Base-by-base conservation (phyloP, 2,888 invertebrate genomes). In the Machimus atricapillus region DNA sequence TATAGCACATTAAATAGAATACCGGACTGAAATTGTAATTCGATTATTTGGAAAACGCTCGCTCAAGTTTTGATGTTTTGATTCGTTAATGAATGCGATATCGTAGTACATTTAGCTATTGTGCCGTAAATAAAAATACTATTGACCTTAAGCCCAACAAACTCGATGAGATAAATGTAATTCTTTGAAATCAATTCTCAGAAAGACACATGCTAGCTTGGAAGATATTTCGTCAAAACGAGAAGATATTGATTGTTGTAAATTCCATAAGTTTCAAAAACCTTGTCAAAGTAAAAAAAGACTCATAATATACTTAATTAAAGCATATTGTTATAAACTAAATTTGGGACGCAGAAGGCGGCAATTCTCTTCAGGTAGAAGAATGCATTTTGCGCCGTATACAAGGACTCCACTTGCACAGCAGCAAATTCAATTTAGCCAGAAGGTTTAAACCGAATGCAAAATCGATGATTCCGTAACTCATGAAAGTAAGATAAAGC, bases 341-440 rank as follows among this genome's bases (percentile, higher is more conserved):
- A 46, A 46, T 14, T 46, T 46, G 66, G 27, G 23, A 66, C 66
- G 23, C 12, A 66, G 66, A 27, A 27, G 66, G 66, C 66, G 23
- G 19, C 23, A 66, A 19, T 66, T 66, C 23, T 66, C 12, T 27
- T 23, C 27, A 66, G 66, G 27, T 23, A 66, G 66, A 66, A 9
- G 27, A 66, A 66, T 12, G 23, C 27, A 52, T 27, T 66, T 66
- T 66, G 12, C 12, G 4, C 23, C 27, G 8, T 23, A 27, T 23
- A 2, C 66, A 19, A 66, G 66, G 66, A 66, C 66, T 66, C 7
- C 52, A 46, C 12, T 16, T 12, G 9, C 9, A 37, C 58, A 83
- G 66, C 58, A 40, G 37, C 73, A 37, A 66, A 83, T 87, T 87
- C 81, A 87, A 87, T 87, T 85, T 87, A 74, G 87, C 87, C 86